Evolutionary conservation across 1,140 invertebrate species (phyloP), one percentile per base, ranked within the genome.

Genomic region (Bombus fervidus): DNA sequence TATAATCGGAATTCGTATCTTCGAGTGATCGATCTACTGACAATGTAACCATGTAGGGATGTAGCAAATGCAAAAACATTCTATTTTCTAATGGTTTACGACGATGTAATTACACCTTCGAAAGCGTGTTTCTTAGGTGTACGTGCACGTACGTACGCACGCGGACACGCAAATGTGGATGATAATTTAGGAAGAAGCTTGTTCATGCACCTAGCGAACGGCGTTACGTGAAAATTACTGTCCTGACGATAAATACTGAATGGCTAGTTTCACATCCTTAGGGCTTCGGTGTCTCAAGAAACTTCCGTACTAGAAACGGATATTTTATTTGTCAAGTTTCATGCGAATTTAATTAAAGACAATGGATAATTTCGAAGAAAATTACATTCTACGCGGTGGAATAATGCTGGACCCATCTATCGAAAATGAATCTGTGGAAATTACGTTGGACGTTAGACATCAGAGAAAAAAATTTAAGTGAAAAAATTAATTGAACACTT

Each of bases 201-300:
- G 31, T 2, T 18, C 15, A 15, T 64, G 37, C 47, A 43, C 22
- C 22, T 15, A n/a, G 31, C 9, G 43, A 53, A 43, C 66, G 28
- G 37, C 22, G 75, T 84, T 84, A 84, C 82, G 82, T 79, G 82
- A 78, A 84, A 84, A 84, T 84, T 71, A 71, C 81, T 53, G 73
- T 76, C 41, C 34, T 22, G 81, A 25, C 34, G 72, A 76, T 83
- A 83, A 83, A 66, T 39, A 76, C 59, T 53, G 59, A 83, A 83
- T 83, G 69, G 53, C n/a, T 53, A 10, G 34, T 83, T 74, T 83
- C 73, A 78, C 62, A 83, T 83, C 43, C 62, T 83, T 57, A 28
- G 43, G 62, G 62, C 8, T 59, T 37, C 12, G 5, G 1, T 34
- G 34, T 41, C 18, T 0, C 62, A 13, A 43, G 22, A 43, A 43